Evolutionary conservation across 2,797 vertebrate genomes (phyloP).

Genomic region (Rhinatrema bivittatum): DNA sequence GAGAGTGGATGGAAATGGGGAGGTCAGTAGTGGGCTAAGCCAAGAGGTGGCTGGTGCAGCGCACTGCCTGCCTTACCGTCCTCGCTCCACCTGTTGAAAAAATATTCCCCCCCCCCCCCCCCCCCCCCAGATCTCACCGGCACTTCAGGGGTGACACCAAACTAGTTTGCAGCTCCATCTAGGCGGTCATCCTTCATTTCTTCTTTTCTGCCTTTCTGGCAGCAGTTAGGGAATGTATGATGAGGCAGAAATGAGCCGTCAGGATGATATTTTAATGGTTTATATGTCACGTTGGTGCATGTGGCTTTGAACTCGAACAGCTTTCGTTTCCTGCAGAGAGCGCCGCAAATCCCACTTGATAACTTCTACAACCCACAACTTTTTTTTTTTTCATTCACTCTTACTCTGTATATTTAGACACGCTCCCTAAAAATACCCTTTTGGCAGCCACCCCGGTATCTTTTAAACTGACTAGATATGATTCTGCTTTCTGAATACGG

Average conservation of each 20-base stretch:
- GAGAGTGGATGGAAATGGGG: slow-evolving; percentile 8
- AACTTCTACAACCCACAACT: slow-evolving; percentile 93
- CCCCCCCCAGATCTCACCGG: slow-evolving; percentile 50
- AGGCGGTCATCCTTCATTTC: slow-evolving; percentile 62
- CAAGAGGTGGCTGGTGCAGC: neutral
- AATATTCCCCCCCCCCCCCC: too few species aligned
- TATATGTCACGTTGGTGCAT: slow-evolving; percentile 88
- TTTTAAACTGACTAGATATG: slow-evolving; percentile 31
- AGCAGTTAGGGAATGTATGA: slow-evolving; percentile 76
- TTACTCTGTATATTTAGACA: slow-evolving; percentile 55
- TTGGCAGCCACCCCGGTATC: slow-evolving; percentile 25
- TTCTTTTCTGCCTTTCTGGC: slow-evolving; percentile 61
- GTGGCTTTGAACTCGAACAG: slow-evolving; percentile 96
- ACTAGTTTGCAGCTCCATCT: slow-evolving; percentile 50
- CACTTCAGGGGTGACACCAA: slow-evolving; percentile 31
- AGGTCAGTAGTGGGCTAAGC: slow-evolving; percentile 9
- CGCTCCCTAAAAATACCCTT: slow-evolving; percentile 47
- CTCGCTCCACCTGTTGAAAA: slow-evolving; percentile 79
- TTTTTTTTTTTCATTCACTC: slow-evolving; percentile 57
- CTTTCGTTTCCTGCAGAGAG: slow-evolving; percentile 91
- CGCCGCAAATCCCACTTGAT: slow-evolving; percentile 96
- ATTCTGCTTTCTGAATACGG: slow-evolving; percentile 37
- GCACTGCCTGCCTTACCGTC: slow-evolving; percentile 49
- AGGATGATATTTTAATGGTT: slow-evolving; percentile 93
- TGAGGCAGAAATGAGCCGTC: slow-evolving; percentile 79